Evolutionary conservation across 2,797 vertebrate species (phyloP).

Genomic region (Pseudochromis fuscus): DNA sequence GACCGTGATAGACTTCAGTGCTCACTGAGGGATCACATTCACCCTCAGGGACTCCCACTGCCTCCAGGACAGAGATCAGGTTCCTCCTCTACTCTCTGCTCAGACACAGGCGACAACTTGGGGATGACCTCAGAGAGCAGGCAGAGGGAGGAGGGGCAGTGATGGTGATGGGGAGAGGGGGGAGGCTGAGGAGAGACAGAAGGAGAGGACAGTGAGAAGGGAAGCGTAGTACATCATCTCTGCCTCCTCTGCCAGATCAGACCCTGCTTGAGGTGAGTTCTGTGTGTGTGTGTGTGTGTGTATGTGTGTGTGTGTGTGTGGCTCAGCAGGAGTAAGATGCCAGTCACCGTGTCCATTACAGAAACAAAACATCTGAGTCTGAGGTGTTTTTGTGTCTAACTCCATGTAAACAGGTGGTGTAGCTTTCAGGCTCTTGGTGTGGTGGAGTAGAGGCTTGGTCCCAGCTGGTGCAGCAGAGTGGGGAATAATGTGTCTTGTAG

Average conservation of each 20-base stretch:
- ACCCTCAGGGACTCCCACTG: no score
- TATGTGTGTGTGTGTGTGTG: background rate
- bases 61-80: constrained; percentile 47
- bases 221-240: background rate
- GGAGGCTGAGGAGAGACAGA: constrained; percentile 7
- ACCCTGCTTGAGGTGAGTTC: constrained; percentile 36
- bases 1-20: no score
- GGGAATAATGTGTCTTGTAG: constrained; percentile 20
- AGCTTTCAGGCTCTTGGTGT: background rate
- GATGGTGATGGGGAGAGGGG: background rate
- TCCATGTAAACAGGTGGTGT: background rate
- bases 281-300: background rate
- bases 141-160: constrained; percentile 1
- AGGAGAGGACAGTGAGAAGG: constrained; percentile 18
- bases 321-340: no score
- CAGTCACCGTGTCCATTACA: constrained; percentile 17
- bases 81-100: constrained; percentile 42
- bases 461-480: background rate
- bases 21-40: no score
- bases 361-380: background rate
- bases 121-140: constrained; percentile 59
- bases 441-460: background rate
- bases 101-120: constrained; percentile 17
- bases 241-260: constrained; percentile 3
- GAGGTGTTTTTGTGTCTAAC: background rate